Evolutionary conservation across 2,888 invertebrate species (phyloP).

Genomic region (Seira musarum): DNA sequence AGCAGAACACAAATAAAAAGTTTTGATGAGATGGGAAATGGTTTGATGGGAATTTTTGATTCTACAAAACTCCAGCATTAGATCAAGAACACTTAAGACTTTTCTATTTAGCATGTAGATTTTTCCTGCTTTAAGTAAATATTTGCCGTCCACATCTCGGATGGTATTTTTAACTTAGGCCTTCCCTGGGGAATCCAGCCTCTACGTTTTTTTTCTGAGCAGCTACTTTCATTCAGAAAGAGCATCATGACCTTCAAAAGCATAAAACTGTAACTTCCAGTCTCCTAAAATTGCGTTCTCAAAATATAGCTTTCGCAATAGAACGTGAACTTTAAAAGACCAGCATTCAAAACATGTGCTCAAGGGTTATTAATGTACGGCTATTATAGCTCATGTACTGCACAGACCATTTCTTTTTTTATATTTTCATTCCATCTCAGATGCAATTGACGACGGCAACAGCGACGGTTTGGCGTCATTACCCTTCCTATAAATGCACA

Average conservation of each 20-base stretch:
- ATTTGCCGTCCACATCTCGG: neutral
- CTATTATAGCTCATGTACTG: neutral
- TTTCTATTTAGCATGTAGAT: constrained; percentile 3
- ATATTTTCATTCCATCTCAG: neutral
- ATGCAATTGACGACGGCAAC: neutral
- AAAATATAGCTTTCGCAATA: constrained; percentile 28
- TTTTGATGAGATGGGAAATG: neutral
- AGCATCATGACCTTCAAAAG: constrained; percentile 30
- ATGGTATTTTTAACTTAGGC: constrained; percentile 17
- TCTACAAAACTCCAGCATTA: neutral
- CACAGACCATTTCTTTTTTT: constrained; percentile 10
- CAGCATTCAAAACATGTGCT: neutral
- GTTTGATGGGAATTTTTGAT: constrained; percentile 9
- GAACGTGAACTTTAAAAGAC: constrained; percentile 9
- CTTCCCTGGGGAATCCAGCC: constrained; percentile 32
- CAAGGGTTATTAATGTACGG: constrained; percentile 25
- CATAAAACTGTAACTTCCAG: constrained; percentile 23
- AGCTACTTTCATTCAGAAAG: constrained; percentile 14
- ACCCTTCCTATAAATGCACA: neutral
- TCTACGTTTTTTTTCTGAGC: constrained; percentile 16
- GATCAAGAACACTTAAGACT: too few relatives aligned
- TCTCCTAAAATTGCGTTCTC: constrained; percentile 27
- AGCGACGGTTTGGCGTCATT: constrained; percentile 12
- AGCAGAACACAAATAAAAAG: neutral
- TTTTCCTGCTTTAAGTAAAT: neutral